These are phyloP conservation scores for Exaiptasia diaphana DNA, from an alignment of 64 coral and sea anemone genomes.

Conservation along the genomic window DNA sequence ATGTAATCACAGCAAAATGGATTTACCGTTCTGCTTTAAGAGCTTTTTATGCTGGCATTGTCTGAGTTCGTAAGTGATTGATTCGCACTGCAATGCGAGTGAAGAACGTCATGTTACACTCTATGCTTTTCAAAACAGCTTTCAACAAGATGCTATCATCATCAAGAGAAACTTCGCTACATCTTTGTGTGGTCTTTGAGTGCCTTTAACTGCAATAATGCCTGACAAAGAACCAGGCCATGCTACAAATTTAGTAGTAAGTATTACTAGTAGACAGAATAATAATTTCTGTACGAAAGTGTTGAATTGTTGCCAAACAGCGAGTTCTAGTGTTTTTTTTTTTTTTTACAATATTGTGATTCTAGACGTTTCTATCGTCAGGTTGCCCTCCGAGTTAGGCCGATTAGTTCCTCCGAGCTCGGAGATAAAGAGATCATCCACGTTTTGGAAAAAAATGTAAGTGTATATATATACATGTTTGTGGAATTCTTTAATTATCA, in stretches of 20 bases:
- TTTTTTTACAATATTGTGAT: neutral
- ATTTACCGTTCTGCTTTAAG: no score
- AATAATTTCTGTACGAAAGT: neutral
- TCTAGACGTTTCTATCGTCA: slow-evolving; percentile 14
- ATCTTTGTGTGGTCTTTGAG: neutral
- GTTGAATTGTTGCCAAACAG: neutral
- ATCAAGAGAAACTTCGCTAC: no score
- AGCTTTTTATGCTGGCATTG: no score
- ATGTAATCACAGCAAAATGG: no score
- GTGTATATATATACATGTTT: no score
- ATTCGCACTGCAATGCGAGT: no score
- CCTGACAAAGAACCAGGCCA: slow-evolving; percentile 37
- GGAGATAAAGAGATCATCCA: slow-evolving; percentile 44
- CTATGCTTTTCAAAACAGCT: neutral
- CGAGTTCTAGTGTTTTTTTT: no score
- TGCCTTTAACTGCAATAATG: slow-evolving; percentile 16
- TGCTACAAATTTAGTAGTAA: slow-evolving; percentile 50
- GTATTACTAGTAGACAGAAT: neutral
- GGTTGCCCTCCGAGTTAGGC: slow-evolving; percentile 66
- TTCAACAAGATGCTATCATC: no score
- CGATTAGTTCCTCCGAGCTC: slow-evolving; percentile 40
- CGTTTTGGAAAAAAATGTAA: slow-evolving; percentile 52
- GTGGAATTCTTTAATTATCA: no score
- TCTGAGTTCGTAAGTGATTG: no score
- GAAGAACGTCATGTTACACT: no score